Evolutionary conservation across 2,113 vertebrate species (phyloP), one percentile per base, ranked within the genome.

Genomic region (Aldabrachelys gigantea): DNA sequence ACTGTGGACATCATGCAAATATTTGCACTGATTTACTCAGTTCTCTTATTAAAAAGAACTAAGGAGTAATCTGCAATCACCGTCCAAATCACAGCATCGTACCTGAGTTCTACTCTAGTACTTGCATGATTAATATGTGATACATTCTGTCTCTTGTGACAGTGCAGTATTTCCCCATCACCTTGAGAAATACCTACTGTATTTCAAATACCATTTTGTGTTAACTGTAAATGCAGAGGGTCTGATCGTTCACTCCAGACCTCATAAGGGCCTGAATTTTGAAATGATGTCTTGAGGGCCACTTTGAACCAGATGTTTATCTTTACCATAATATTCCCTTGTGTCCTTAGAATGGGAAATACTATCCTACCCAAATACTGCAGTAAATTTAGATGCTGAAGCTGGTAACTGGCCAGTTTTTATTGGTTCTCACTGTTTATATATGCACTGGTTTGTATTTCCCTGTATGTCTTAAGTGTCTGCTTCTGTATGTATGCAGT

Each of bases 401-500:
- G 90, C 87, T 89, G 91, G n/a, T 80, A 96, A 57, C 81, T 86
- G 89, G 29, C 91, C 9, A 4, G 76, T 82, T 96, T 96, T 97
- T 96, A 44, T 87, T 94, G 92, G 93, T 83, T 49, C 76, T 82
- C 47, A 29, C 27, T 54, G 69, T 95, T 81, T 85, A 80, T 95
- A 35, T 50, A 38, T 75, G 94, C 90, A 89, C 94, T 85, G 84
- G 53, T 94, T 96, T 85, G 90, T 85, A 88, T 88, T 89, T 93
- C 93, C 84, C 80, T 17, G 31, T 80, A 5, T 44, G 93, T 96
- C 89, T 94, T 86, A 83, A 96, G 94, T 80, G 25, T 56, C 93
- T 92, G 95, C 90, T 95, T 72, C 96, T 92, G 56, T 72, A 52
- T 93, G 54, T 86, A 83, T 95, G 82, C 90, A 88, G 75, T 95